phyloP scores from a whole-genome alignment of 2,888 invertebrate species.

The Drosophila sordidula region DNA sequence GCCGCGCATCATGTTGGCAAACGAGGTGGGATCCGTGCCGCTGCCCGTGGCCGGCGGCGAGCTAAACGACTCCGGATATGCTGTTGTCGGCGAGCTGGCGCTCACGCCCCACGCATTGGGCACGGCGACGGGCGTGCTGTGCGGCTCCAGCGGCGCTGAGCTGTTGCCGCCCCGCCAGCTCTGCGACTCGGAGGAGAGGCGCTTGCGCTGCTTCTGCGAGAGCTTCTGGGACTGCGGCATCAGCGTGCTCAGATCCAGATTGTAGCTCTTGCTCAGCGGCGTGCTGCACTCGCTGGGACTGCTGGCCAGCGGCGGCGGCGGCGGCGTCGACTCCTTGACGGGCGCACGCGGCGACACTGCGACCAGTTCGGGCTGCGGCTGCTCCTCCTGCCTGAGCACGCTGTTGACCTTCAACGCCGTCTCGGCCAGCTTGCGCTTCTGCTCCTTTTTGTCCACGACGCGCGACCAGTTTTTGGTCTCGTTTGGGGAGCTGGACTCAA shows the following conservation, averaged over 20 bases:
- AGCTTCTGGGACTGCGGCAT: slow-evolving; percentile 84
- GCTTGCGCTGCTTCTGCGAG: slow-evolving; percentile 87
- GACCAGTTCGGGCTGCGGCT: slow-evolving; percentile 85
- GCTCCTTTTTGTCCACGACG: slow-evolving; percentile 85
- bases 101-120: slow-evolving; percentile 81
- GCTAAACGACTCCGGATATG: slow-evolving; percentile 30
- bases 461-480: slow-evolving; percentile 82
- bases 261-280: slow-evolving; percentile 63
- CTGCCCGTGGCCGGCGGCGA: slow-evolving; percentile 71
- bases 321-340: slow-evolving; percentile 49
- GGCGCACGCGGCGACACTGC: slow-evolving; percentile 4
- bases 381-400: slow-evolving; percentile 86
- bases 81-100: slow-evolving; percentile 28
- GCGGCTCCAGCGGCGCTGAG: slow-evolving; percentile 26
- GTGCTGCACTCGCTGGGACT: slow-evolving; percentile 43
- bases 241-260: slow-evolving; percentile 80
- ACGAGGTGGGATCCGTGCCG: slow-evolving; percentile 75
- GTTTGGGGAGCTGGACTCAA: slow-evolving; percentile 47
- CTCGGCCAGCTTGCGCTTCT: slow-evolving; percentile 83
- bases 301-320: slow-evolving; percentile 28
- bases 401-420: slow-evolving; percentile 79
- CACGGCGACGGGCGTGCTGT: slow-evolving; percentile 60
- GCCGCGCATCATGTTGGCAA: slow-evolving; percentile 82
- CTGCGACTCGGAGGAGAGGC: slow-evolving; percentile 85
- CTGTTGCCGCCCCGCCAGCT: slow-evolving; percentile 68